Evolutionary conservation across 2,113 vertebrate species (phyloP), one percentile per base, ranked within the genome.

Genomic region (Pandion haliaetus): DNA sequence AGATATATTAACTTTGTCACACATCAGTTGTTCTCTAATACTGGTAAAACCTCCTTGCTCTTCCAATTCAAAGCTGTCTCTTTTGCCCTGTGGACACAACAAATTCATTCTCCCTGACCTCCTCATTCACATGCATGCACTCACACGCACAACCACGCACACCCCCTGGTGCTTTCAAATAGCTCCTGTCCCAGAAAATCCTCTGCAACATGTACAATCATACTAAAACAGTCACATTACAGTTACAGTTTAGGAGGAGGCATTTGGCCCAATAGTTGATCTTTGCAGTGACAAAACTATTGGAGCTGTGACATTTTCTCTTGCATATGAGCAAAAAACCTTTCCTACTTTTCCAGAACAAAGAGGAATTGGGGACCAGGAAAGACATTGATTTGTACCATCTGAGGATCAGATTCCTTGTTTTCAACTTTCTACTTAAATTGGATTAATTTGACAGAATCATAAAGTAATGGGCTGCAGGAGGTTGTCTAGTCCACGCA

Each of bases 81-180:
- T 92, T 67, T 80, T 62, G 49, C n/a, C 18, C 25, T 12, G 4
- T 58, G 44, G 19, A 77, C 6, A 61, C 31, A 59, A 78, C 14
- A 57, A 24, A 49, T 61, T 63, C 9, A 34, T 80, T 93, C 40
- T 38, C 19, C n/a, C 66, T 69, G 14, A 44, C 25, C 17, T 90
- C 14, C 10, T 74, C n/a, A 23, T 76, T 71, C 50, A 50, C 24
- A 40, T 29, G 40, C 44, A 40, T 63, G 17, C 20, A 74, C 15
- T 38, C 19, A 32, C 10, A 12, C 1, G 2, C 38, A 55, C 12
- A 85, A 71, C 50, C 28, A 65, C 0, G 0, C 7, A 17, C 10
- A 26, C 5, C 23, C 5, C 18, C 26, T 18, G 25, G 15, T 66
- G 40, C 19, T 86, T 84, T 84, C 59, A 50, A 57, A 71, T 23